Evolutionary conservation across 2,888 invertebrate species (phyloP), one percentile per base, ranked within the genome.

Genomic region (Nymphalis urticae): DNA sequence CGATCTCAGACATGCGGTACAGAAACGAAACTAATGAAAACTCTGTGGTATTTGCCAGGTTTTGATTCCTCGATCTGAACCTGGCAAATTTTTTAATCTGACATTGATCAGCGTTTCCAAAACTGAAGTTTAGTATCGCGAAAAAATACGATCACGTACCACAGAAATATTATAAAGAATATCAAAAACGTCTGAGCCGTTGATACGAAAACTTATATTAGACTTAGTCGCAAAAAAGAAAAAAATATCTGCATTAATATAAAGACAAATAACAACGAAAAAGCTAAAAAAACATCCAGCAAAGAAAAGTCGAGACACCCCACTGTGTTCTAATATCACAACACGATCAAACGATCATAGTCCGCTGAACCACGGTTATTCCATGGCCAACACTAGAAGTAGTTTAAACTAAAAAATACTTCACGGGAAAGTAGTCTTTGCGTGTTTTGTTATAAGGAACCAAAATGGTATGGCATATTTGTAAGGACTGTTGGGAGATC

Each of bases 261-360:
- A 51, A 51, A 51, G 51, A 21, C 19, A 19, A 51, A 21, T 19
- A 51, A 21, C 51, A 13, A 51, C 10, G 51, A 19, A 58, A 42
- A 19, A 58, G 27, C n/a, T n/a, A 36, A 58, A 42, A n/a, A 42
- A 58, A 42, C 17, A 32, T 42, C 10, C 10, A 36, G 58, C 58
- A 7, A 42, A 58, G 58, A 48, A 61, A 62, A 66, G 66, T 59
- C 63, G 24, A 51, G 63, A 53, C 68, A 36, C 19, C 67, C 68
- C 60, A 59, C 63, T 47, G 67, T 58, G 64, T 63, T 32, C 48
- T 63, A 63, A 60, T 60, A 64, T 60, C 71, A 68, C 51, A 61
- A 66, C 60, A 68, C 65, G 50, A 66, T 71, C 71, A 68, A 68
- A 68, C 54, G 56, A 56, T 66, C 63, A 50, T 67, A 53, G 53